A percentile compares a stretch with the other conserved stretches of the same genome.
Evolutionary conservation across 2,797 vertebrate species (phyloP).

Genomic region (Melanotaenia pygmaea): DNA sequence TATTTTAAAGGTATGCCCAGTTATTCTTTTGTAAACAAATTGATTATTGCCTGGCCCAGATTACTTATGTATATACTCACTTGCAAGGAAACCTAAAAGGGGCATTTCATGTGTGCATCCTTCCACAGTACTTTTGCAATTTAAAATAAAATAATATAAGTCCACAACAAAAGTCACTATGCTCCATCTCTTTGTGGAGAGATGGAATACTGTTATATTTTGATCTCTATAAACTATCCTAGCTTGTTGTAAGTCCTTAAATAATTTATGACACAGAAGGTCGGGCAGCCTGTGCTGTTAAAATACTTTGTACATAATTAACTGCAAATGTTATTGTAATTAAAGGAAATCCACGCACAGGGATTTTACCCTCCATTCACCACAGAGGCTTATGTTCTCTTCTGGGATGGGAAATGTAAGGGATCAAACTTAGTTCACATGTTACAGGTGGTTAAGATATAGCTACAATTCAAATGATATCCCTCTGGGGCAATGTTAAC

Average conservation of each 20-base stretch:
- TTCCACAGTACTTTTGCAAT: not conserved
- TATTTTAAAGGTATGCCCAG: not conserved
- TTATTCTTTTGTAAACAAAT: not conserved
- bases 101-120: too few relatives aligned
- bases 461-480: slow-evolving; percentile 65
- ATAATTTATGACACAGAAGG: slow-evolving; percentile 24
- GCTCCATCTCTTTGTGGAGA: not conserved
- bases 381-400: slow-evolving; percentile 58
- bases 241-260: slow-evolving; percentile 16
- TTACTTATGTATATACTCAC: not conserved
- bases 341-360: slow-evolving; percentile 62
- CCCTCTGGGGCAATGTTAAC: slow-evolving; percentile 53
- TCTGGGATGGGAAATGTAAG: slow-evolving; percentile 68
- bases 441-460: slow-evolving; percentile 77
- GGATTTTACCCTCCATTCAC: slow-evolving; percentile 63
- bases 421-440: slow-evolving; percentile 76
- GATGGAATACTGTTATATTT: not conserved
- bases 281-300: slow-evolving; percentile 47
- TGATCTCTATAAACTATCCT: not conserved
- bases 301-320: slow-evolving; percentile 64
- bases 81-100: not conserved
- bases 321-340: slow-evolving; percentile 65
- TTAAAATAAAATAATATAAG: not conserved
- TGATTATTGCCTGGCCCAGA: not conserved
- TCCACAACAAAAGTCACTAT: not conserved